Evolutionary conservation across 1,140 invertebrate species (phyloP).

Genomic region (Limonius californicus): DNA sequence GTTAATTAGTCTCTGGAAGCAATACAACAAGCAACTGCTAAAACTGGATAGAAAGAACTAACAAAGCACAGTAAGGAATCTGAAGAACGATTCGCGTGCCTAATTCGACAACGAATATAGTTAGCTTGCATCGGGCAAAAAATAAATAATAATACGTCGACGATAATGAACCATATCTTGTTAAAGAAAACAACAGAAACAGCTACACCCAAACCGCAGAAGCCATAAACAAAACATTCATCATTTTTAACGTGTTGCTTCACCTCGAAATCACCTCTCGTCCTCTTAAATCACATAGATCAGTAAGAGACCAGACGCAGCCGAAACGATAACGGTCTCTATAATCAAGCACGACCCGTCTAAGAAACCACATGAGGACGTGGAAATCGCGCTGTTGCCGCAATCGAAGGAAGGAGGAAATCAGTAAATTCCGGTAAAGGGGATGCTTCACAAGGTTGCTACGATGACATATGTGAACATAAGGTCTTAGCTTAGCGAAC

Average conservation of each 20-base stretch:
- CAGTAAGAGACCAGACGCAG: neutral
- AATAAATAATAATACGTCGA: neutral
- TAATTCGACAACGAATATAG: neutral
- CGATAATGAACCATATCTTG: neutral
- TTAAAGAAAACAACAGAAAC: slow-evolving; percentile 1
- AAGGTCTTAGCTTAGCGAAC: slow-evolving; percentile 23
- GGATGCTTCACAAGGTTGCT: slow-evolving; percentile 1
- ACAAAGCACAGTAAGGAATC: too few species aligned
- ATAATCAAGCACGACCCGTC: slow-evolving; percentile 3
- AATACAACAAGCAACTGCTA: too few species aligned
- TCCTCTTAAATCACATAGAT: neutral
- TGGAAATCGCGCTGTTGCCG: neutral
- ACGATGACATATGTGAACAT: neutral
- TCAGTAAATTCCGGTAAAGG: neutral
- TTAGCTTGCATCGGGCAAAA: neutral
- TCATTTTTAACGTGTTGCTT: slow-evolving; percentile 8
- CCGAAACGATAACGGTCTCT: neutral
- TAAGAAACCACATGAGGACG: neutral
- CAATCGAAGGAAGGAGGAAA: neutral
- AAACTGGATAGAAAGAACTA: too few species aligned
- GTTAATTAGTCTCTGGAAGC: too few species aligned
- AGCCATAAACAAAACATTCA: slow-evolving; percentile 6
- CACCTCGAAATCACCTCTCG: neutral
- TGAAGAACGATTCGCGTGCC: too few species aligned
- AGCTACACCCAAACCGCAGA: slow-evolving; percentile 3